These are phyloP conservation scores for Cyprinus carpio DNA, from an alignment of 2,113 vertebrate species.

Conservation along the genomic window DNA sequence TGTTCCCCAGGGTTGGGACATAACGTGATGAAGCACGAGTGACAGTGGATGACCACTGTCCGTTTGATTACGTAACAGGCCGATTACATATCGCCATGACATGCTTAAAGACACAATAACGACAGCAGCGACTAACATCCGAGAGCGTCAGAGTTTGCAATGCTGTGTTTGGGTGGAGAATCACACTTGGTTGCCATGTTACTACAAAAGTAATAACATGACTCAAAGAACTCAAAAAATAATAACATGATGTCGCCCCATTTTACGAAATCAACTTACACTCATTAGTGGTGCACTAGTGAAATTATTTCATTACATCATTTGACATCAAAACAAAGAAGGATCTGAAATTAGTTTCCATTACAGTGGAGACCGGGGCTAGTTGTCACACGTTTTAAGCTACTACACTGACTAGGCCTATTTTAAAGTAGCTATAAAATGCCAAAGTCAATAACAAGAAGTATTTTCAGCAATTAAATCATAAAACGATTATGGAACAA, in stretches of 20 bases:
- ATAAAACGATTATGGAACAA: not conserved
- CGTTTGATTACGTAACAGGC: not conserved
- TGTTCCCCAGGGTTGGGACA: not conserved
- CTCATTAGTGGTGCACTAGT: not conserved
- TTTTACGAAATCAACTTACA: not conserved
- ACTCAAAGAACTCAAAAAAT: not conserved
- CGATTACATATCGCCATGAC: not conserved
- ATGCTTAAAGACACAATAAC: not conserved
- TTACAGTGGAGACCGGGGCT: not conserved
- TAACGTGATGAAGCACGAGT: not conserved
- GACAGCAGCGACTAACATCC: not conserved
- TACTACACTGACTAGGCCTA: not conserved
- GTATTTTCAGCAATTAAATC: not conserved
- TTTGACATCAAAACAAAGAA: not conserved
- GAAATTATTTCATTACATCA: not conserved
- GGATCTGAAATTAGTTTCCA: not conserved
- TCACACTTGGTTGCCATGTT: not conserved
- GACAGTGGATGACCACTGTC: not conserved
- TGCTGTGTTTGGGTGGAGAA: constrained; percentile 7
- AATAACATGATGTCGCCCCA: not conserved
- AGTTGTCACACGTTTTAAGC: not conserved
- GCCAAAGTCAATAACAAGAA: too few species aligned
- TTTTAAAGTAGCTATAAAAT: not conserved
- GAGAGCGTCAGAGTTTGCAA: not conserved
- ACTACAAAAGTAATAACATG: not conserved